These are phyloP conservation scores for Onychomys leucogaster DNA, from an alignment of 2,797 vertebrate genomes.

Conservation along the genomic window DNA sequence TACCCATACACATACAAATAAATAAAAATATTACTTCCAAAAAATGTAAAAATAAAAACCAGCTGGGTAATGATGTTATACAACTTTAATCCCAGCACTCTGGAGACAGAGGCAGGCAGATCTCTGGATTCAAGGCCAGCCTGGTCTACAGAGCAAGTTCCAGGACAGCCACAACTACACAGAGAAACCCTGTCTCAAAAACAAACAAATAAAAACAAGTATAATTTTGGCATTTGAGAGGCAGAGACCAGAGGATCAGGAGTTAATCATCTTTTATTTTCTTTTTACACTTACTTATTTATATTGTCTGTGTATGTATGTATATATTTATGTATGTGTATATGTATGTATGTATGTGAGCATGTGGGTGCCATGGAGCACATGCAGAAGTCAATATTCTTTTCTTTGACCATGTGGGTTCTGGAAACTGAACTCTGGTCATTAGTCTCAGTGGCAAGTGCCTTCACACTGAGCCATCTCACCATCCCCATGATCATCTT, in stretches of 20 bases:
- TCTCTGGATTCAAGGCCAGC: background rate
- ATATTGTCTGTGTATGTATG: background rate
- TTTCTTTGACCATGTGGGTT: background rate
- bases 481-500: too few species aligned
- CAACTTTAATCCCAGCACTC: background rate
- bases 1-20: background rate
- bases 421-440: background rate
- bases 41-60: background rate
- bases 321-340: too few species aligned
- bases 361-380: background rate
- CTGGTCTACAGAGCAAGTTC: background rate
- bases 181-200: background rate
- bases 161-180: background rate
- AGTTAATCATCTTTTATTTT: background rate
- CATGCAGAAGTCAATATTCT: background rate
- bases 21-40: background rate
- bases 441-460: background rate
- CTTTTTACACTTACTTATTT: background rate
- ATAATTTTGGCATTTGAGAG: background rate
- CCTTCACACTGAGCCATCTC: background rate
- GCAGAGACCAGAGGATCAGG: background rate
- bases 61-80: background rate
- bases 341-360: too few species aligned
- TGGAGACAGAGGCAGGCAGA: background rate
- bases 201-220: background rate